These are phyloP conservation scores for Sphaerophoria taeniata DNA, from an alignment of 2,888 invertebrate genomes.

Conservation along the genomic window DNA sequence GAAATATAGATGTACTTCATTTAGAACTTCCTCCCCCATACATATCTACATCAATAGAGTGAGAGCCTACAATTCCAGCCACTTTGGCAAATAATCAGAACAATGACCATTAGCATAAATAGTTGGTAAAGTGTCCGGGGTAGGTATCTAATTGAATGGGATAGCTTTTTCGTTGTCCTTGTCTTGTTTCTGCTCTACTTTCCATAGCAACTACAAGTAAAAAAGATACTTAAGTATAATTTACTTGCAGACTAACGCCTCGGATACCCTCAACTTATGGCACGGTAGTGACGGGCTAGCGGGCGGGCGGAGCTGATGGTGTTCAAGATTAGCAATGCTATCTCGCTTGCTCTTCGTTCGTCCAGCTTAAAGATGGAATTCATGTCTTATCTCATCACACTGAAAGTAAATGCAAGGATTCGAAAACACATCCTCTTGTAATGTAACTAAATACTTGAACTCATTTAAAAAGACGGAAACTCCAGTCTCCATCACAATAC, in stretches of 20 bases:
- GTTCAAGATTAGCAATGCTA: constrained; percentile 46
- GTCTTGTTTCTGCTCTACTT: background rate
- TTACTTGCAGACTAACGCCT: constrained; percentile 43
- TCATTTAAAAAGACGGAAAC: constrained; percentile 30
- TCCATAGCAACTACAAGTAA: background rate
- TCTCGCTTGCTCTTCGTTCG: constrained; percentile 1
- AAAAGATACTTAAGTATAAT: constrained; percentile 58
- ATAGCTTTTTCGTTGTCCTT: constrained; percentile 19
- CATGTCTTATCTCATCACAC: constrained; percentile 54
- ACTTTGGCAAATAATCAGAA: constrained; percentile 71
- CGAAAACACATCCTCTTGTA: constrained; percentile 51
- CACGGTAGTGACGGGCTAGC: too few species aligned
- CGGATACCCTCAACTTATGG: background rate
- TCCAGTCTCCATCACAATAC: background rate
- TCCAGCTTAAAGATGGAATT: background rate
- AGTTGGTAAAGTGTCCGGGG: constrained; percentile 62
- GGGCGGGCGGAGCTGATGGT: background rate
- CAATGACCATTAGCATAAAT: constrained; percentile 73
- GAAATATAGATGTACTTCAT: constrained; percentile 32
- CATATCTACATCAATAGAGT: background rate
- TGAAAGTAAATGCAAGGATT: constrained; percentile 52
- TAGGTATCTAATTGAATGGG: constrained; percentile 69
- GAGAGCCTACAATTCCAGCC: constrained; percentile 34
- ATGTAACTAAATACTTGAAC: constrained; percentile 50
- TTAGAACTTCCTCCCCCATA: constrained; percentile 26